Percentiles rank a stretch among this genome's conserved stretches.
These are phyloP conservation scores for Drosophila borborema DNA, from an alignment of 2,888 invertebrate genomes.

Conservation along the genomic window DNA sequence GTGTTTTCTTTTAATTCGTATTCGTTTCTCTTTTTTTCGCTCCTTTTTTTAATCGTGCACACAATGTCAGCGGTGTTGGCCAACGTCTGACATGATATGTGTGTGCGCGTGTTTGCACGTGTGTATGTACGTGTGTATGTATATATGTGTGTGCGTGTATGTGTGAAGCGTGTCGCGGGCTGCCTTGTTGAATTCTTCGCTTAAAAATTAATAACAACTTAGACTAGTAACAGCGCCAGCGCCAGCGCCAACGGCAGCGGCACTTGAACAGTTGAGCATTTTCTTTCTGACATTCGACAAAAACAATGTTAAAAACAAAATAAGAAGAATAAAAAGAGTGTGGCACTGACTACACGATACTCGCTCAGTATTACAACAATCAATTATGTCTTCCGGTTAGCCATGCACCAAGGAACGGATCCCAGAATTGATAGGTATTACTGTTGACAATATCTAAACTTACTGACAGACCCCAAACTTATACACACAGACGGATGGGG, in stretches of 20 bases:
- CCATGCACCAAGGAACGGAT: neutral
- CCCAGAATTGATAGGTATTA: neutral
- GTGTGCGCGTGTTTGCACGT: conserved; percentile 16
- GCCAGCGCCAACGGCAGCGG: conserved; percentile 22
- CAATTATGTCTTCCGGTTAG: neutral
- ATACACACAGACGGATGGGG: neutral
- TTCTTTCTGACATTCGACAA: conserved; percentile 46
- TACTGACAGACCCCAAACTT: neutral
- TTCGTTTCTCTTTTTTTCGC: conserved; percentile 25
- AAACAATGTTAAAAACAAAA: conserved; percentile 3
- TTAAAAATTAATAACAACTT: conserved; percentile 73
- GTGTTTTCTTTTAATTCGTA: conserved; percentile 40
- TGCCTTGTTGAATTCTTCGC: conserved; percentile 47
- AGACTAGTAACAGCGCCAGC: conserved; percentile 35
- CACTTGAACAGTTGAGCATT: conserved; percentile 62
- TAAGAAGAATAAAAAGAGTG: neutral
- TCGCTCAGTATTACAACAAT: neutral
- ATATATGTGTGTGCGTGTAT: conserved; percentile 26
- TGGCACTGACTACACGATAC: neutral
- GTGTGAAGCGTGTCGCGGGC: conserved; percentile 38
- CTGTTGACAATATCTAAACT: neutral
- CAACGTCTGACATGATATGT: conserved; percentile 15
- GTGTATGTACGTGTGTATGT: conserved; percentile 9
- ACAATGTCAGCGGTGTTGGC: conserved; percentile 66
- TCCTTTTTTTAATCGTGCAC: conserved; percentile 70